Conservation (phyloP, 37 sponge, comb jelly and placozoan genomes). For the Mnemiopsis leidyi region DNA sequence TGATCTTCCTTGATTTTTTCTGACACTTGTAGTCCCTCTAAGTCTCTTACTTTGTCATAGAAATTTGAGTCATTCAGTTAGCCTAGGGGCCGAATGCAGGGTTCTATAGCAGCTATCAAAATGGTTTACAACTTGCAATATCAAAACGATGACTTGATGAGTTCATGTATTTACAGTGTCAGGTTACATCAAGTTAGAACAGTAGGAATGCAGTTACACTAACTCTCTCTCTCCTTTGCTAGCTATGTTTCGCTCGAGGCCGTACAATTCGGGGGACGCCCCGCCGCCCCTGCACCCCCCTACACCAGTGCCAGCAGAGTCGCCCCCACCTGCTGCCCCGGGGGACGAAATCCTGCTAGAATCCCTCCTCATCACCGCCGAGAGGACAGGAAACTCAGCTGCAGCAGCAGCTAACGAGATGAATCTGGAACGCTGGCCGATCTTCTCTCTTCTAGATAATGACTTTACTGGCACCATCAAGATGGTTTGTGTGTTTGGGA, state of each 20-base stretch:
- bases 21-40: too few relatives aligned
- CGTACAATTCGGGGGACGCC: neutral
- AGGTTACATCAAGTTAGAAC: too few relatives aligned
- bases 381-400: neutral
- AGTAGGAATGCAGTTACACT: too few relatives aligned
- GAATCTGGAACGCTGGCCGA: slow-evolving; percentile 75
- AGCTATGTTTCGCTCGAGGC: neutral
- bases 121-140: neutral
- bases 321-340: slow-evolving; percentile 7
- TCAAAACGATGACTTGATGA: neutral
- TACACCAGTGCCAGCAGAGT: slow-evolving; percentile 42
- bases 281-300: slow-evolving; percentile 50
- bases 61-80: too few relatives aligned
- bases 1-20: too few relatives aligned
- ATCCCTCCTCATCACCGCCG: neutral
- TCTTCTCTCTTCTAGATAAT: slow-evolving; percentile 74
- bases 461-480: slow-evolving; percentile 68
- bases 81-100: too few relatives aligned
- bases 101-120: too few relatives aligned
- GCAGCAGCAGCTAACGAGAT: slow-evolving; percentile 32
- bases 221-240: neutral
- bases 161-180: neutral
- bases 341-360: slow-evolving; percentile 55
- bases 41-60: too few relatives aligned
- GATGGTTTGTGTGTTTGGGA: slow-evolving; percentile 77